A percentile compares a stretch with the other conserved stretches of the same genome.
phyloP scores from a whole-genome alignment of 2,888 invertebrate species.

The Spialia ferax region DNA sequence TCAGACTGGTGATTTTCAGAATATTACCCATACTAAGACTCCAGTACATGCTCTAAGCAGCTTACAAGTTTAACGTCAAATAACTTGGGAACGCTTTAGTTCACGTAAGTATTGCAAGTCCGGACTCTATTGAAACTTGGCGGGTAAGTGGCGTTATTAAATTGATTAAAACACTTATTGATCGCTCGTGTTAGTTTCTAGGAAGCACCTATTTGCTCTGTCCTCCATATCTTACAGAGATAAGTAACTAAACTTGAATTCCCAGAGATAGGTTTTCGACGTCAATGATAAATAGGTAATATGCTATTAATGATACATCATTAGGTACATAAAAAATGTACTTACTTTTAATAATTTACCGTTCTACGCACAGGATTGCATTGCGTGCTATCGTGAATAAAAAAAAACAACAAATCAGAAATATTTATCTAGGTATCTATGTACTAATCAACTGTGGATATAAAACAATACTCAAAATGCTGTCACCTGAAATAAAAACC shows the following conservation, averaged over 20 bases:
- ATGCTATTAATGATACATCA: background rate
- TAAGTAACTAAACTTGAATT: slow-evolving; percentile 11
- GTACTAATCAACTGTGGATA: no score
- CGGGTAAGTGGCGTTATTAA: slow-evolving; percentile 68
- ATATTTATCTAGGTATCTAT: no score
- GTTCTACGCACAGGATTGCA: no score
- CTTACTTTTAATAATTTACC: background rate
- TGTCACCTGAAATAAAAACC: background rate
- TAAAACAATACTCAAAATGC: no score
- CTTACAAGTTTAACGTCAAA: slow-evolving; percentile 76
- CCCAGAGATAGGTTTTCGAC: slow-evolving; percentile 3
- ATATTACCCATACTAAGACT: slow-evolving; percentile 59
- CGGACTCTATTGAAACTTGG: slow-evolving; percentile 52
- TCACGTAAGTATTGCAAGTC: slow-evolving; percentile 60
- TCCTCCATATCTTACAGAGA: no score
- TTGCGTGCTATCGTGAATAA: no score
- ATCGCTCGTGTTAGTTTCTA: slow-evolving; percentile 54
- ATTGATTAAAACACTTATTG: slow-evolving; percentile 68
- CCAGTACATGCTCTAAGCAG: slow-evolving; percentile 70
- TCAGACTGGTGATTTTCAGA: slow-evolving; percentile 75
- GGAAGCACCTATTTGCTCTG: slow-evolving; percentile 43
- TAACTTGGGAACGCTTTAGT: slow-evolving; percentile 61
- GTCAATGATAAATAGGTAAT: background rate
- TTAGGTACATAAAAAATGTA: background rate
- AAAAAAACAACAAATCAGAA: no score